Percentiles rank a stretch among this genome's conserved stretches.
Conservation (phyloP, 1,140 invertebrate species). For the Coptotermes formosanus region DNA sequence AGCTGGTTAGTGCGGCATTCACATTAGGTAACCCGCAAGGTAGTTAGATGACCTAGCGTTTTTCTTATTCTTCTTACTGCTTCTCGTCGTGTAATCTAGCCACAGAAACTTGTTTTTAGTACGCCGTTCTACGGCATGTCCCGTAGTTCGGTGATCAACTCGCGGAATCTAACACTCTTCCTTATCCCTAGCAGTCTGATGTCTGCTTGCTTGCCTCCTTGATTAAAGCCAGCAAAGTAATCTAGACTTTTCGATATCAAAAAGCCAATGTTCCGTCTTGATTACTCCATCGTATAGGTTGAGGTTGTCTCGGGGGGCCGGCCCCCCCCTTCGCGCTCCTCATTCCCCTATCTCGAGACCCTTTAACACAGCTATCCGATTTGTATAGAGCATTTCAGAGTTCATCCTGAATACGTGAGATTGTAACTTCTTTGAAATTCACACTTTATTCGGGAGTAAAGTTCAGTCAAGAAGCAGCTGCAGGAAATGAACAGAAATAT, state of each 20-base stretch:
- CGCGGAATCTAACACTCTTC: not conserved
- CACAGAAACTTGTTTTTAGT: not conserved
- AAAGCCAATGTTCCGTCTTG: slow-evolving; percentile 17
- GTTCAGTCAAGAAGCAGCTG: too few relatives aligned
- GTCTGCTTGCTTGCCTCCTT: not conserved
- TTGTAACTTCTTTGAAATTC: not conserved
- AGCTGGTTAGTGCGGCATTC: not conserved
- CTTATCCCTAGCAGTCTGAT: not conserved
- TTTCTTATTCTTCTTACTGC: not conserved
- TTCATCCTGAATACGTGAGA: not conserved
- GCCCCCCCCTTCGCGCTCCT: not conserved
- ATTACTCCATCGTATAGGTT: slow-evolving; percentile 5
- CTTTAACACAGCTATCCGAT: not conserved
- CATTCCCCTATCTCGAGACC: not conserved
- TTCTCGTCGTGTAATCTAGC: not conserved
- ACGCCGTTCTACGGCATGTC: not conserved
- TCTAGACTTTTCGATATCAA: slow-evolving; percentile 19
- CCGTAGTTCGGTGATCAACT: slow-evolving; percentile 1
- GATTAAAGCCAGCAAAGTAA: slow-evolving; percentile 16
- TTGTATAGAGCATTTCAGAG: not conserved
- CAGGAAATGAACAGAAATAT: too few relatives aligned
- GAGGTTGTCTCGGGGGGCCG: not conserved
- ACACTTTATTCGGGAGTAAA: too few relatives aligned
- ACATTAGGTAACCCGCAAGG: not conserved
- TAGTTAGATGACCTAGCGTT: not conserved